Evolutionary conservation across 2,113 vertebrate genomes (phyloP).

Genomic region (Myxocyprinus asiaticus): DNA sequence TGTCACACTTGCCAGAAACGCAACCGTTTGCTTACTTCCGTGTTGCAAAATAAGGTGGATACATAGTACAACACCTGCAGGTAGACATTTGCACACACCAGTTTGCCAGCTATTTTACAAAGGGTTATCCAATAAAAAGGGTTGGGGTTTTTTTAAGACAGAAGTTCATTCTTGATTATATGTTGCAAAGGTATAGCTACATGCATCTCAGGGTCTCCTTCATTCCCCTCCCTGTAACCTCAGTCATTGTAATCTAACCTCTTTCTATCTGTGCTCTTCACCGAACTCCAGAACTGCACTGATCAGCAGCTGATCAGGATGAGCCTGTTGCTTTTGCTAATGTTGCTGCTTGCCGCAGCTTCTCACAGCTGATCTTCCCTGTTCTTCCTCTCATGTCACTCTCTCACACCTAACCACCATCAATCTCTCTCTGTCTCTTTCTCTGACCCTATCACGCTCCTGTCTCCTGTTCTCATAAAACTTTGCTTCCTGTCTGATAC

Average conservation of each 20-base stretch:
- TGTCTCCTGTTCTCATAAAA: background rate
- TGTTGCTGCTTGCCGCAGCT: slow-evolving; percentile 45
- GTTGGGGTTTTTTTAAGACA: too few species aligned
- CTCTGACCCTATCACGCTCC: background rate
- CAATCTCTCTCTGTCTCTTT: slow-evolving; percentile 20
- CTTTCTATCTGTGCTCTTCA: background rate
- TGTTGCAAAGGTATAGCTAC: background rate
- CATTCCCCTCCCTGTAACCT: slow-evolving; percentile 9
- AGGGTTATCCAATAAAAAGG: too few species aligned
- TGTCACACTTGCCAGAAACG: too few species aligned
- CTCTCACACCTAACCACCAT: slow-evolving; percentile 11
- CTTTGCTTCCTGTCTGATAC: slow-evolving; percentile 31
- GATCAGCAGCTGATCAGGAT: slow-evolving; percentile 32
- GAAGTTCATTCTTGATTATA: too few species aligned
- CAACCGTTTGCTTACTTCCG: too few species aligned
- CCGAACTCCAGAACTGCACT: background rate
- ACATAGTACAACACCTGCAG: too few species aligned
- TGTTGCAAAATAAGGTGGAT: too few species aligned
- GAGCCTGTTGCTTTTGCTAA: slow-evolving; percentile 36
- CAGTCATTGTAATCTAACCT: background rate
- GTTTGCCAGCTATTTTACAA: too few species aligned
- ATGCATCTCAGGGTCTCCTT: background rate
- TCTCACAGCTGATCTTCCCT: slow-evolving; percentile 25
- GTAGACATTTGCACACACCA: too few species aligned
- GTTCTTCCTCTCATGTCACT: slow-evolving; percentile 41